A percentile compares a stretch with the other conserved stretches of the same genome.
Evolutionary conservation across 2,888 invertebrate genomes (phyloP).

Genomic region (Autographa gamma): DNA sequence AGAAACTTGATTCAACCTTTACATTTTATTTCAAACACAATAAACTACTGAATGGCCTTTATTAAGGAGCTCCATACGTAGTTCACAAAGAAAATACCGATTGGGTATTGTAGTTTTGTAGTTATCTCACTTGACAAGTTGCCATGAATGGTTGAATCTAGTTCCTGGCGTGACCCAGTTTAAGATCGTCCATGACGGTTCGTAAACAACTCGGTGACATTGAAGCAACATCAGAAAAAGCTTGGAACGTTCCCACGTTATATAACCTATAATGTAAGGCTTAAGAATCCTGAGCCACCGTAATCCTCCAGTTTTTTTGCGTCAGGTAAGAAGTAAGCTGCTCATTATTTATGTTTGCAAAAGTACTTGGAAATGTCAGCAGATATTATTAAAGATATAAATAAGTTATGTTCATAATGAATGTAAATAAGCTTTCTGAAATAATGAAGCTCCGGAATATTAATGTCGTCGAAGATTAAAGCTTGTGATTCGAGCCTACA

Average conservation of each 20-base stretch:
- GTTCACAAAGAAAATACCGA: slow-evolving; percentile 31
- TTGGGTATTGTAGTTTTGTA: slow-evolving; percentile 25
- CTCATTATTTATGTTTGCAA: not conserved
- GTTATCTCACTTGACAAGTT: slow-evolving; percentile 20
- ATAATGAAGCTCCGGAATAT: not conserved
- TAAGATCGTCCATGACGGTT: slow-evolving; percentile 42
- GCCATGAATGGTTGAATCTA: slow-evolving; percentile 40
- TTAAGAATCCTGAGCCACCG: not conserved
- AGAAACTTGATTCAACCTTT: not conserved
- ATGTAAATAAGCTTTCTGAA: not conserved
- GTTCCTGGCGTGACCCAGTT: slow-evolving; percentile 52
- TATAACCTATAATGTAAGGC: not conserved
- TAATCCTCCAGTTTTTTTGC: not conserved
- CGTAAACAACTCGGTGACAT: slow-evolving; percentile 38
- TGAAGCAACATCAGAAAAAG: slow-evolving; percentile 20
- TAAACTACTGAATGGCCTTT: slow-evolving; percentile 10
- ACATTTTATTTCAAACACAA: slow-evolving; percentile 20
- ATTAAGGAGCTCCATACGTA: slow-evolving; percentile 18
- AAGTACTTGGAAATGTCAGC: not conserved
- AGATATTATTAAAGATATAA: not conserved
- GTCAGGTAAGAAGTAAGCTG: not conserved
- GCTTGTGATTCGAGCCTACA: not conserved
- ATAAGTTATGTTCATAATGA: not conserved
- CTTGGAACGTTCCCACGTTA: not conserved
- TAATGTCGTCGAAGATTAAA: not conserved